Evolutionary conservation across 1,140 invertebrate species (phyloP).

Genomic region (Bilobella aurantiaca): DNA sequence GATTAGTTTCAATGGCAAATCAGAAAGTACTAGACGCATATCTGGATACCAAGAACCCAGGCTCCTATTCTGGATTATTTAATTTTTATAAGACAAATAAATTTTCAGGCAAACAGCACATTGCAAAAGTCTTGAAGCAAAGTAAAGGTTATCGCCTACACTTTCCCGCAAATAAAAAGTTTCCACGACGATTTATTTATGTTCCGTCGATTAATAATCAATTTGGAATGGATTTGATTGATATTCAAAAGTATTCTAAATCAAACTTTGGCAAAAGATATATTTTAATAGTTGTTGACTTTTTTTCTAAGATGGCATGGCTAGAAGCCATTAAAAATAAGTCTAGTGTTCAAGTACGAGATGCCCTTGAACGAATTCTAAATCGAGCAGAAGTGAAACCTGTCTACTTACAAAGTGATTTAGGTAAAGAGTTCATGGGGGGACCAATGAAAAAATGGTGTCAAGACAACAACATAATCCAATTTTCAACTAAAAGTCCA

Average conservation of each 20-base stretch:
- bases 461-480: neutral
- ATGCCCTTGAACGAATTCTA: neutral
- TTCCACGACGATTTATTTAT: neutral
- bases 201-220: constrained; percentile 4
- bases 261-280: constrained; percentile 10
- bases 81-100: neutral
- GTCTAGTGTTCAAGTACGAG: neutral
- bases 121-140: neutral
- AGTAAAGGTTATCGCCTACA: neutral
- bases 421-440: neutral
- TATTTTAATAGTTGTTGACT: constrained; percentile 1
- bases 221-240: constrained; percentile 12
- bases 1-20: too few relatives aligned
- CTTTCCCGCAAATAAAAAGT: neutral
- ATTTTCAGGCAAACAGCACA: neutral
- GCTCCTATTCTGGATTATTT: neutral
- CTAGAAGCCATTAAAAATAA: constrained; percentile 6
- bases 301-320: constrained; percentile 5
- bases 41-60: neutral
- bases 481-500: neutral
- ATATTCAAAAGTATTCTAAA: constrained; percentile 7
- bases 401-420: neutral
- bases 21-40: neutral
- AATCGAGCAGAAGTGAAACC: neutral
- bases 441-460: neutral